phyloP scores from a whole-genome alignment of 2,113 vertebrate genomes.

The Archilochus colubris region DNA sequence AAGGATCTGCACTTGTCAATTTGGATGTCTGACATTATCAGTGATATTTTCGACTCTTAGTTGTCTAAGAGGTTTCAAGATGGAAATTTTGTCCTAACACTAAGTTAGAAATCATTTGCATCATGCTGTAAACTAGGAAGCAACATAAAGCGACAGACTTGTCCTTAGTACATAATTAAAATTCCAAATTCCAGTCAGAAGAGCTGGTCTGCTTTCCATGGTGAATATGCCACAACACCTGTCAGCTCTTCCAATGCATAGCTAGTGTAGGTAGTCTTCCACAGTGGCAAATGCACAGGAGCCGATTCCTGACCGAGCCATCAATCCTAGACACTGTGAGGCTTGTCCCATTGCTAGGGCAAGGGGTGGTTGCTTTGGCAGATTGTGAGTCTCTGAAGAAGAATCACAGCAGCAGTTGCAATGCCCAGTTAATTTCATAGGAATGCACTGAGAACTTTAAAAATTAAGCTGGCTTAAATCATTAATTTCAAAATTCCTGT shows the following conservation, averaged over 20 bases:
- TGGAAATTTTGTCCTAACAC: slow-evolving; percentile 84
- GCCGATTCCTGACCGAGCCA: slow-evolving; percentile 95
- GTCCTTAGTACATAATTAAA: slow-evolving; percentile 84
- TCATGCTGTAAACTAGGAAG: slow-evolving; percentile 95
- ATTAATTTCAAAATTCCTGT: background rate
- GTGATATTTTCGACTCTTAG: slow-evolving; percentile 78
- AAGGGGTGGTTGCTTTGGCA: slow-evolving; percentile 98
- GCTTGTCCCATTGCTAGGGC: slow-evolving; percentile 95
- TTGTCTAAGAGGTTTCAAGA: slow-evolving; percentile 81
- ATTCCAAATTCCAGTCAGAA: slow-evolving; percentile 80
- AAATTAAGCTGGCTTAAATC: background rate
- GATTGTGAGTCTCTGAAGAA: slow-evolving; percentile 93
- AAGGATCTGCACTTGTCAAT: slow-evolving; percentile 74
- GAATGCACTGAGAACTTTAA: accelerated
- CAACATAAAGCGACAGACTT: slow-evolving; percentile 89
- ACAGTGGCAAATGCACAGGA: slow-evolving; percentile 97
- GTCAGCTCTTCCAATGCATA: slow-evolving; percentile 71
- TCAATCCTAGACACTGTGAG: slow-evolving; percentile 94
- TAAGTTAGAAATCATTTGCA: slow-evolving; percentile 90
- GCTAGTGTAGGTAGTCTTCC: slow-evolving; percentile 98
- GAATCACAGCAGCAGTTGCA: background rate
- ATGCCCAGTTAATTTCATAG: accelerated
- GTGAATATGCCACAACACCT: slow-evolving; percentile 61
- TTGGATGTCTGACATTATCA: slow-evolving; percentile 73
- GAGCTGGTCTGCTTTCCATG: slow-evolving; percentile 77